Evolutionary conservation across 2,797 vertebrate genomes (phyloP).

Genomic region (Typhlichthys subterraneus): DNA sequence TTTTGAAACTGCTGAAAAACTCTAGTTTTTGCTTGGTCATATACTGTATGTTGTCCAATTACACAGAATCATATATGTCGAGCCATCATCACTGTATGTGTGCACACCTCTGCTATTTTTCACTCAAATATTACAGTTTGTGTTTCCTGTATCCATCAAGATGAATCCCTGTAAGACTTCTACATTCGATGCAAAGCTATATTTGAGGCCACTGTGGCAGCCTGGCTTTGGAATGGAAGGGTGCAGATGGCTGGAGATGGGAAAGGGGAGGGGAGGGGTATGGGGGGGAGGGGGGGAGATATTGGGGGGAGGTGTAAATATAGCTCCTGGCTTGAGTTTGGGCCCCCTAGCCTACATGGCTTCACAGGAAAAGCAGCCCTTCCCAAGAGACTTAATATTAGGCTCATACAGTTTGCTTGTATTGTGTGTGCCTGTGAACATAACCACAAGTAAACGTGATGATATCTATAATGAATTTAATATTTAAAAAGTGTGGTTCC

Average conservation of each 20-base stretch:
- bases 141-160: slow-evolving; percentile 23
- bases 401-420: not conserved
- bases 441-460: too few relatives aligned
- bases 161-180: slow-evolving; percentile 50
- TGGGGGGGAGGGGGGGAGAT: slow-evolving; percentile 36
- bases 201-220: slow-evolving; percentile 62
- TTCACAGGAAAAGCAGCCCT: slow-evolving; percentile 67
- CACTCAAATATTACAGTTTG: slow-evolving; percentile 45
- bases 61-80: not conserved
- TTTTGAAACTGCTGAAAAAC: too few relatives aligned
- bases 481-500: slow-evolving; percentile 2
- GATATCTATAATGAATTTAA: not conserved
- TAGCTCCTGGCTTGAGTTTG: slow-evolving; percentile 62
- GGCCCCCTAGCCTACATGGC: slow-evolving; percentile 55
- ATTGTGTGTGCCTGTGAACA: slow-evolving; percentile 3
- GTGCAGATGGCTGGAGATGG: slow-evolving; percentile 48
- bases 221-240: slow-evolving; percentile 13
- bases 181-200: slow-evolving; percentile 57
- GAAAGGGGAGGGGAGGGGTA: slow-evolving; percentile 42
- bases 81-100: not conserved
- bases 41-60: not conserved
- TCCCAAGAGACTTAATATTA: slow-evolving; percentile 56
- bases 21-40: too few relatives aligned
- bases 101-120: slow-evolving; percentile 18
- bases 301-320: slow-evolving; percentile 60